Evolutionary conservation across 2,113 vertebrate species (phyloP), one percentile per base, ranked within the genome.

Genomic region (Eurypyga helias): DNA sequence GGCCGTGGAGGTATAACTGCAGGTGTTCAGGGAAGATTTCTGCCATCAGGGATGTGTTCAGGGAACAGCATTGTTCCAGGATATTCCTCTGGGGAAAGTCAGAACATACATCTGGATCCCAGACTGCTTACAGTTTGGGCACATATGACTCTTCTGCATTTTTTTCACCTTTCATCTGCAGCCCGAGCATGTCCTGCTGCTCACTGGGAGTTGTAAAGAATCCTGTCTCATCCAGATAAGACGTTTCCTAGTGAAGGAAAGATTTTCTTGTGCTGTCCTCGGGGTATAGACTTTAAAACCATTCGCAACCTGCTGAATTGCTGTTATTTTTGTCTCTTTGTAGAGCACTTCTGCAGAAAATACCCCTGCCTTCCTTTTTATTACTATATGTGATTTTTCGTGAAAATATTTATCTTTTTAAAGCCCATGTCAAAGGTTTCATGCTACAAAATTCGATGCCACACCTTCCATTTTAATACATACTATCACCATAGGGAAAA

Each of bases 131-230:
- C 18, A 12, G 9, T 21, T 52, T 2, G 5, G 41, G 20, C n/a
- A 70, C 10, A 34, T 87, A 45, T 43, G 48, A 11, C 28, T 46
- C 38, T 64, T 17, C 14, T 55, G 10, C 3, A n/a, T n/a, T 31
- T 43, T 81, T 45, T 43, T 4, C 46, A 73, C 46, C 46, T 91
- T 52, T 49, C 73, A 26, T 14, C 21, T 66, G 28, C 20, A 90
- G 8, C 51, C 41, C 0, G 3, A 71, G 60, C 41, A 29, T 24
- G 55, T 81, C 36, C 34, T 0, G 1, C 46, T 52, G 43, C 55
- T 70, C 5, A 0, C 24, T 6, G 11, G 17, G 25, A 13, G 21
- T 43, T 76, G 38, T 18, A 67, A 60, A 85, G 13, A 38, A 17
- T 51, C 48, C 49, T 81, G 83, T 8, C 11, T 80, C 58, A 57